phyloP scores from a whole-genome alignment of 2,797 vertebrate species.

The Gymnothorax reevesii region DNA sequence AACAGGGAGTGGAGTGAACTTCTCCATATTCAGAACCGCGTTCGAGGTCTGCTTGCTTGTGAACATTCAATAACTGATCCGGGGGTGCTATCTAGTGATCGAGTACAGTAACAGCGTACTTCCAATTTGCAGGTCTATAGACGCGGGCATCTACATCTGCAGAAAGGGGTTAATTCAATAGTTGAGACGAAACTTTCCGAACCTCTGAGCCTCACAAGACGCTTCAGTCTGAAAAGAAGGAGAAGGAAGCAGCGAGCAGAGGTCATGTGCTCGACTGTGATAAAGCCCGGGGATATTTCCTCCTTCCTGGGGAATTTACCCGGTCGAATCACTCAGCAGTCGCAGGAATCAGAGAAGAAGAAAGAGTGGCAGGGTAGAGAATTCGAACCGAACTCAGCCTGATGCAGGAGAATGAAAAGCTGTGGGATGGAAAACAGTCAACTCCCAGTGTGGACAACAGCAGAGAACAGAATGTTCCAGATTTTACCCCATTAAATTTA shows the following conservation, averaged over 20 bases:
- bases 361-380: neutral
- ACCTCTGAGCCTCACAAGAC: neutral
- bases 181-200: neutral
- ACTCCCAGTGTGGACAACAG: neutral
- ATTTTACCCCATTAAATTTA: neutral
- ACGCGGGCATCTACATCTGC: too few species aligned
- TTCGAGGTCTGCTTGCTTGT: too few species aligned
- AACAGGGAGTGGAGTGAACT: too few species aligned
- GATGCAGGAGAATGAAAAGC: neutral
- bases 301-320: neutral
- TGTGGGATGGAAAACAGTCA: neutral
- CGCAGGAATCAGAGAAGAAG: neutral
- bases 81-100: too few species aligned
- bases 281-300: constrained; percentile 1
- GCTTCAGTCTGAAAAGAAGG: neutral
- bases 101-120: too few species aligned
- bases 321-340: neutral
- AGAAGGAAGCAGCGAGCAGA: neutral
- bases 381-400: neutral
- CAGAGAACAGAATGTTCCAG: neutral
- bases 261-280: neutral
- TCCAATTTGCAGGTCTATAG: too few species aligned
- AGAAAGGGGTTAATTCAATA: neutral
- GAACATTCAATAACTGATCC: too few species aligned
- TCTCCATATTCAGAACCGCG: too few species aligned